phyloP scores from a whole-genome alignment of 1,140 invertebrate genomes.

The Drosophila murphyi region DNA sequence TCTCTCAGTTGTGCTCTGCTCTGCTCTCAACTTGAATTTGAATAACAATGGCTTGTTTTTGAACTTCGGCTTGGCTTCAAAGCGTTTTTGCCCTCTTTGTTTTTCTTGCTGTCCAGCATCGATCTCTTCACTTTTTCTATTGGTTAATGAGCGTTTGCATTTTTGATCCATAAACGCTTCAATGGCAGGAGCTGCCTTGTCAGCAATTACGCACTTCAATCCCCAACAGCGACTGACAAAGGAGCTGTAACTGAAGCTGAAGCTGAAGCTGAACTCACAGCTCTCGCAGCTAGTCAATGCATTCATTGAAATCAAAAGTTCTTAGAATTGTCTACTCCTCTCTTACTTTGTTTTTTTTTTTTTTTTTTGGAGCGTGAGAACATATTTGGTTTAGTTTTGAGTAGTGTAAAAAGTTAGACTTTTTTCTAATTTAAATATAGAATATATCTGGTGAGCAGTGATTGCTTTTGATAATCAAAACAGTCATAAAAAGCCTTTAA shows the following conservation, averaged over 20 bases:
- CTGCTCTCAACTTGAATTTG: constrained; percentile 52
- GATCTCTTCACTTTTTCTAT: constrained; percentile 46
- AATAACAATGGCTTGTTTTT: constrained; percentile 67
- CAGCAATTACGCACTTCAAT: constrained; percentile 76
- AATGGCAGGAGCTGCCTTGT: constrained; percentile 64
- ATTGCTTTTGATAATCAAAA: too few relatives aligned
- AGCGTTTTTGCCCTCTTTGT: constrained; percentile 42
- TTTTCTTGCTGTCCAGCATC: constrained; percentile 38
- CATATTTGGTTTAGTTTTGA: not conserved
- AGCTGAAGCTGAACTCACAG: not conserved
- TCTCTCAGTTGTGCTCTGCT: not conserved
- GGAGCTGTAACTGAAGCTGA: constrained; percentile 7
- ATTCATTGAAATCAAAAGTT: constrained; percentile 69
- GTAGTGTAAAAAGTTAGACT: too few relatives aligned
- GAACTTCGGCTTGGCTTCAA: constrained; percentile 68
- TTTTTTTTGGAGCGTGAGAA: constrained; percentile 45
- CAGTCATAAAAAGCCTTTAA: too few relatives aligned
- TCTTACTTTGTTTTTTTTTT: not conserved
- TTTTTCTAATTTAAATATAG: too few relatives aligned
- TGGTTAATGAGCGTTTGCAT: constrained; percentile 65
- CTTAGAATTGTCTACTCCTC: constrained; percentile 45
- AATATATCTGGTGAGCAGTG: too few relatives aligned
- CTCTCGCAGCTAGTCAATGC: constrained; percentile 47
- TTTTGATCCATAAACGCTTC: constrained; percentile 33
- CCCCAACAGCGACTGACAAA: constrained; percentile 48